These are phyloP conservation scores for Alauda arvensis DNA, from an alignment of 2,797 vertebrate species.

Conservation along the genomic window DNA sequence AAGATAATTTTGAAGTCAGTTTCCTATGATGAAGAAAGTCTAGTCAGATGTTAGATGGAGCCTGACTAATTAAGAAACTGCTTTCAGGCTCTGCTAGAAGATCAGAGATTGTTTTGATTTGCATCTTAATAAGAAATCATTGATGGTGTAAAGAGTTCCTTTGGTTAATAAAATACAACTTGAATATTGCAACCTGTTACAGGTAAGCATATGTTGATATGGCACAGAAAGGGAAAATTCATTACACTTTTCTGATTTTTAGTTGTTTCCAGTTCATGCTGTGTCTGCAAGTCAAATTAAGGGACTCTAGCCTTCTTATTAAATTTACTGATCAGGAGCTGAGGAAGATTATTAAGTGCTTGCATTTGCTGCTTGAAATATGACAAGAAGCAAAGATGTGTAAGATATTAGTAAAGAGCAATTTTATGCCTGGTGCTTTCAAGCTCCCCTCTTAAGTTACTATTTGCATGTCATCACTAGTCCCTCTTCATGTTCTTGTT, in stretches of 20 bases:
- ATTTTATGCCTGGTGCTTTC: neutral
- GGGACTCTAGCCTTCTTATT: neutral
- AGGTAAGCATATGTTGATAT: neutral
- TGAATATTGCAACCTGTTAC: neutral
- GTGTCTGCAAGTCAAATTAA: neutral
- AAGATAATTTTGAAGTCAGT: neutral
- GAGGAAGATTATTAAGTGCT: neutral
- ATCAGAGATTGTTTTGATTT: constrained; percentile 27
- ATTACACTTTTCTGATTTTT: neutral
- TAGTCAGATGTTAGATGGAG: neutral
- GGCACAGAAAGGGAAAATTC: neutral
- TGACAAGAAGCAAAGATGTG: neutral
- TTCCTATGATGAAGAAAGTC: neutral
- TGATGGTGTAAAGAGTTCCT: neutral
- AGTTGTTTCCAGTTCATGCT: neutral
- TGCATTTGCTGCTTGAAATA: neutral
- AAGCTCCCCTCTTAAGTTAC: neutral
- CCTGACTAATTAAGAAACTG: constrained; percentile 17
- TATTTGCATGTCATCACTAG: neutral
- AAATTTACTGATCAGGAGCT: neutral
- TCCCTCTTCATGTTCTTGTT: neutral
- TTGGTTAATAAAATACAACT: neutral
- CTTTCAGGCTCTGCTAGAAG: neutral
- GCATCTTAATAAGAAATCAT: constrained; percentile 16
- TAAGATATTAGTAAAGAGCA: neutral